Evolutionary conservation across 2,797 vertebrate genomes (phyloP).

Genomic region (Nyctibius grandis): DNA sequence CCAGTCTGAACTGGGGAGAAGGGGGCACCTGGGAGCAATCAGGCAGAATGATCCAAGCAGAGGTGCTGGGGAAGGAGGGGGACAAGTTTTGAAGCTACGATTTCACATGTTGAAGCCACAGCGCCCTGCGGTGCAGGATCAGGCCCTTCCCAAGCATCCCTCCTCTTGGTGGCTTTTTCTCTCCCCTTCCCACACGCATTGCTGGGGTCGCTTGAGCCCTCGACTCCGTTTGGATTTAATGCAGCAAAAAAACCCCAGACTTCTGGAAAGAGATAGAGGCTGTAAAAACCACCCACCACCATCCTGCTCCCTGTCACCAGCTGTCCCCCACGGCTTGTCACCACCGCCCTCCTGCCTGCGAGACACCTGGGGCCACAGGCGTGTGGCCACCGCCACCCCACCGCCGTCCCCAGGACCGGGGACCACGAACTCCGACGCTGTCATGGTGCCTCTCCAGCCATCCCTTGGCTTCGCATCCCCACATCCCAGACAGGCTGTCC

Average conservation of each 20-base stretch:
- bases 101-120: slow-evolving; percentile 49
- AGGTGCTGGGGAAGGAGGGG: slow-evolving; percentile 38
- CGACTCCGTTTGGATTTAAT: not conserved
- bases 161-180: not conserved
- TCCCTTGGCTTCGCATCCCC: not conserved
- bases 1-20: not conserved
- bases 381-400: not conserved
- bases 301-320: accelerated
- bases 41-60: slow-evolving; percentile 59
- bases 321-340: not conserved
- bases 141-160: not conserved
- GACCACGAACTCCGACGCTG: accelerated
- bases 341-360: not conserved
- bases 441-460: accelerated
- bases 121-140: not conserved
- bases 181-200: accelerated
- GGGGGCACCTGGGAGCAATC: slow-evolving; percentile 5
- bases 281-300: accelerated
- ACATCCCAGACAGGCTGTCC: not conserved
- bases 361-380: not conserved
- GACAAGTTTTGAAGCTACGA: slow-evolving; percentile 56
- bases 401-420: accelerated
- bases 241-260: not conserved
- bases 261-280: not conserved
- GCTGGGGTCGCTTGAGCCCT: not conserved